These are phyloP conservation scores for Serilophus lunatus DNA, from an alignment of 2,113 vertebrate species.

Conservation along the genomic window DNA sequence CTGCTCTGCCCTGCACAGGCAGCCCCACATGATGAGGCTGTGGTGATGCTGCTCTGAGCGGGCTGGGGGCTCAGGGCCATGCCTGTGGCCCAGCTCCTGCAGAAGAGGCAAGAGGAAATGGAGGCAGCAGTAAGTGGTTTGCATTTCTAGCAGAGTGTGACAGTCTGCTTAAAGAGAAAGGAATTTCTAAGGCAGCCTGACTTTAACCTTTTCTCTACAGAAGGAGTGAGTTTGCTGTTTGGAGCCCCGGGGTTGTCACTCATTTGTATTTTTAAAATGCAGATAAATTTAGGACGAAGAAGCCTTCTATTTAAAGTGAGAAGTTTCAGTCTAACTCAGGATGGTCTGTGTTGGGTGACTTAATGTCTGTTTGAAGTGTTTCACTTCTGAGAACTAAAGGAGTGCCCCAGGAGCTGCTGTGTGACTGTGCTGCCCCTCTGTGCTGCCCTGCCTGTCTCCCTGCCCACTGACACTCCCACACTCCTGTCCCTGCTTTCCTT, in stretches of 20 bases:
- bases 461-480: accelerated
- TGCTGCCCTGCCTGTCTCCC: neutral
- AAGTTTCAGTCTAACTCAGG: neutral
- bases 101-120: conserved; percentile 75
- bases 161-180: neutral
- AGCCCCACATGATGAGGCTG: conserved; percentile 59
- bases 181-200: neutral
- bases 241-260: neutral
- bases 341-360: neutral
- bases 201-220: neutral
- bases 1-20: conserved; percentile 9
- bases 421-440: neutral
- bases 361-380: neutral
- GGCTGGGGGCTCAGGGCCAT: conserved; percentile 76
- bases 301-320: neutral
- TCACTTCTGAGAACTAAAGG: neutral
- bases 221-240: neutral
- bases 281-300: neutral
- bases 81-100: conserved; percentile 74
- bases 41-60: conserved; percentile 73
- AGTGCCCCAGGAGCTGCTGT: neutral
- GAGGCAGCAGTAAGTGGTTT: conserved; percentile 71
- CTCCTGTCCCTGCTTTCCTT: neutral
- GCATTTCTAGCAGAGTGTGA: neutral
- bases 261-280: neutral